Evolutionary conservation across 2,113 vertebrate species (phyloP).

Genomic region (Diglossa brunneiventris): DNA sequence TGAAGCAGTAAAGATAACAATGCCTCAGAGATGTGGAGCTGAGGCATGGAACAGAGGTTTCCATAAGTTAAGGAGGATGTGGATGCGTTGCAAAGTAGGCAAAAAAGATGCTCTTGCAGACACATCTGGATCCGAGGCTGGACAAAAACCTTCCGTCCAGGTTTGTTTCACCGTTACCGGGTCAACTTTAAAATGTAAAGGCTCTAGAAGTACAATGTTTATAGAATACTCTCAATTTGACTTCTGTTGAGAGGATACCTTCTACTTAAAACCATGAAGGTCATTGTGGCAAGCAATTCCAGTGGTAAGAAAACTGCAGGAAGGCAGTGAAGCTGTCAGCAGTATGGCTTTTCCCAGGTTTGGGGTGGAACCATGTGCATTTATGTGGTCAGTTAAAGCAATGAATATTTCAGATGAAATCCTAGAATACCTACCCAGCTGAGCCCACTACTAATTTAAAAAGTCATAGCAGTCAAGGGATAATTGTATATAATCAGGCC

Average conservation of each 20-base stretch:
- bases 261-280: not conserved
- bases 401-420: not conserved
- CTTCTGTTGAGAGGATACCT: not conserved
- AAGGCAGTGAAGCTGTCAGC: not conserved
- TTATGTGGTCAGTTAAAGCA: not conserved
- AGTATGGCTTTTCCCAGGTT: not conserved
- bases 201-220: not conserved
- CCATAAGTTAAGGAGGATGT: not conserved
- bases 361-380: accelerated
- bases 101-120: not conserved
- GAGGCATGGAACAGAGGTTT: not conserved
- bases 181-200: not conserved
- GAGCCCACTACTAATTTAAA: not conserved
- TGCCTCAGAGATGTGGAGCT: not conserved
- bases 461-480: not conserved
- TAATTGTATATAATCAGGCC: conserved; percentile 11
- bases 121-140: not conserved
- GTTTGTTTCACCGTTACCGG: not conserved
- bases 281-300: not conserved
- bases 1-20: not conserved
- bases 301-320: not conserved
- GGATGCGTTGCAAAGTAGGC: not conserved
- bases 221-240: not conserved
- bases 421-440: not conserved
- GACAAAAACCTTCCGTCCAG: not conserved